phyloP scores from a whole-genome alignment of 2,797 vertebrate genomes.

The Sebastes trivittatus region DNA sequence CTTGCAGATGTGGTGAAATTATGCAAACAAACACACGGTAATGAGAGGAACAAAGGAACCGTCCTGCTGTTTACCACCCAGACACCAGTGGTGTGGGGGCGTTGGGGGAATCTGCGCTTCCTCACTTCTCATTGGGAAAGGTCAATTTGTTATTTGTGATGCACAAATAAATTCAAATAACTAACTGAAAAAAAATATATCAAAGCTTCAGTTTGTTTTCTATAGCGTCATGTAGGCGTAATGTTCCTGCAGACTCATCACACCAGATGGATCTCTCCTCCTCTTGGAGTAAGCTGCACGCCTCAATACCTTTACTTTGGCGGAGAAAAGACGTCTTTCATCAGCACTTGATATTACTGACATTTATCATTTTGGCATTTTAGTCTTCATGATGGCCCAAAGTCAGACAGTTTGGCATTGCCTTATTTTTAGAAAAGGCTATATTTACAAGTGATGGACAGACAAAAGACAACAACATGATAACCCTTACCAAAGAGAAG shows the following conservation, averaged over 20 bases:
- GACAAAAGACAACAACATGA: background rate
- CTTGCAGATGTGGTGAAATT: conserved; percentile 29
- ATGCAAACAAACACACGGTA: conserved; percentile 10
- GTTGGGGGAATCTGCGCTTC: background rate
- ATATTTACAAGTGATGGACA: background rate
- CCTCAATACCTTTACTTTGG: background rate
- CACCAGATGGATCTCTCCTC: background rate
- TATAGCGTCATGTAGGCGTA: background rate
- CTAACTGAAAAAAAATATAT: background rate
- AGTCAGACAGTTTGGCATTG: background rate
- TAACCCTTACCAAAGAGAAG: too few relatives aligned
- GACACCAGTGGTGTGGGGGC: background rate
- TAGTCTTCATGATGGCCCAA: background rate
- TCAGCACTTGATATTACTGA: background rate
- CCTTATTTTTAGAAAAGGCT: background rate
- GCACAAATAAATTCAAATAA: background rate
- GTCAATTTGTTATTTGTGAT: conserved; percentile 7
- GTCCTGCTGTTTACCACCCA: conserved; percentile 22
- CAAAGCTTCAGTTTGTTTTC: background rate
- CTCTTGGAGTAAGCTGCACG: background rate
- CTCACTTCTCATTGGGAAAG: background rate
- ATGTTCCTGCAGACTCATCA: background rate
- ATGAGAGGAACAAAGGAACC: conserved; percentile 28
- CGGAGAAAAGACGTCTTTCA: background rate
- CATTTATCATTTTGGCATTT: background rate